Evolutionary conservation across 2,888 invertebrate species (phyloP).

Genomic region (Litoditis marina): DNA sequence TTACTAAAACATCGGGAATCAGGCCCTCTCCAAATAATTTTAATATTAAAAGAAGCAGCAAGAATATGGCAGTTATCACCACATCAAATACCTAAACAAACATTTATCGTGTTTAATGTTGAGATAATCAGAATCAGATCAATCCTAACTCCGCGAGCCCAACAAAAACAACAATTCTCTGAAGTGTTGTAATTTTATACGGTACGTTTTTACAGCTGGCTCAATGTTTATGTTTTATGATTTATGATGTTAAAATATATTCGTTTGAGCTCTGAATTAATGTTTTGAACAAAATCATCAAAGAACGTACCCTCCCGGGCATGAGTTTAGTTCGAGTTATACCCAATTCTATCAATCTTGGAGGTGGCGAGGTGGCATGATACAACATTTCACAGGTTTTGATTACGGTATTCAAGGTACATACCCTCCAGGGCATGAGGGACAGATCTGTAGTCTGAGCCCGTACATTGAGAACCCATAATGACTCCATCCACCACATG

Average conservation of each 20-base stretch:
- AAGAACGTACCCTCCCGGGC: too few relatives aligned
- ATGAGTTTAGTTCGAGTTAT: too few relatives aligned
- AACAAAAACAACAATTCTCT: too few relatives aligned
- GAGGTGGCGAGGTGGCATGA: background rate
- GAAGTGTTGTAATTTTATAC: too few relatives aligned
- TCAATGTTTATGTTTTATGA: too few relatives aligned
- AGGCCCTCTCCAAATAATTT: conserved; percentile 31
- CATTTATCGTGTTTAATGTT: too few relatives aligned
- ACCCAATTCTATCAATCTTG: background rate
- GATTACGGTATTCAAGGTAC: background rate
- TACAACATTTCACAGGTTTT: background rate
- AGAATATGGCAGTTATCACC: conserved; percentile 30
- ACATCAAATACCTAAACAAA: conserved; percentile 41
- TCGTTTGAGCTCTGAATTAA: too few relatives aligned
- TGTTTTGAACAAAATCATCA: too few relatives aligned
- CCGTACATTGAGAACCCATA: conserved; percentile 42
- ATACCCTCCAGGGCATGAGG: conserved; percentile 39
- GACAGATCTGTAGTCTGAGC: conserved; percentile 29
- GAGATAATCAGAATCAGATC: too few relatives aligned
- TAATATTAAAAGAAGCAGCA: conserved; percentile 37
- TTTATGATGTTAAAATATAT: too few relatives aligned
- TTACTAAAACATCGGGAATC: conserved; percentile 20
- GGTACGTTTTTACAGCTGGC: too few relatives aligned
- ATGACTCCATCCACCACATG: conserved; percentile 50
- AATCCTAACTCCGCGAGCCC: too few relatives aligned